phyloP scores from a whole-genome alignment of 2,113 vertebrate genomes.

The Oreochromis tanganicae region DNA sequence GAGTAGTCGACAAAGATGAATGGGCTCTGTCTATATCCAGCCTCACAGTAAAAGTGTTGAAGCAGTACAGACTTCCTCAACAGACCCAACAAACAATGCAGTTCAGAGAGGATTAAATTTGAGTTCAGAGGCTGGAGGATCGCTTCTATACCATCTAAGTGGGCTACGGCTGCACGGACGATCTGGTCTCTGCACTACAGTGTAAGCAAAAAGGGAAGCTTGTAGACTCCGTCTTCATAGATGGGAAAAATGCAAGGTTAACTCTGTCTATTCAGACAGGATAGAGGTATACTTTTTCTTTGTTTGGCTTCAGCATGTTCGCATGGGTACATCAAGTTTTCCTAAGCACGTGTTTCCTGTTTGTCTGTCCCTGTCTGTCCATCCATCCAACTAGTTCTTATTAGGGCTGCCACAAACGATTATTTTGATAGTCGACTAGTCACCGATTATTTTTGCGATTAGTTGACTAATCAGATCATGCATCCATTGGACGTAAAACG shows the following conservation, averaged over 20 bases:
- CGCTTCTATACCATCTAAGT: background rate
- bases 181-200: background rate
- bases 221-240: background rate
- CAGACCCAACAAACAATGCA: background rate
- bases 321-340: background rate
- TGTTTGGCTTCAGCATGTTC: background rate
- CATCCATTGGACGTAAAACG: no score
- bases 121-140: background rate
- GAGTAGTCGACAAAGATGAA: background rate
- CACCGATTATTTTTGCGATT: no score
- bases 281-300: background rate
- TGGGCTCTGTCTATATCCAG: background rate
- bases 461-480: no score
- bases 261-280: background rate
- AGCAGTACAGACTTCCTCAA: background rate
- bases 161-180: background rate
- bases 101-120: slow-evolving; percentile 5
- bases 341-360: background rate
- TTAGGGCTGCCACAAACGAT: background rate
- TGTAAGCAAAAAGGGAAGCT: background rate
- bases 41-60: background rate
- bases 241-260: background rate
- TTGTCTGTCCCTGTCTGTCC: accelerated
- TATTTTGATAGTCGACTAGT: no score
- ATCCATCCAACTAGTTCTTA: background rate